Base-by-base conservation (phyloP, 2,797 vertebrate genomes). In the Arrhamphus sclerolepis region DNA sequence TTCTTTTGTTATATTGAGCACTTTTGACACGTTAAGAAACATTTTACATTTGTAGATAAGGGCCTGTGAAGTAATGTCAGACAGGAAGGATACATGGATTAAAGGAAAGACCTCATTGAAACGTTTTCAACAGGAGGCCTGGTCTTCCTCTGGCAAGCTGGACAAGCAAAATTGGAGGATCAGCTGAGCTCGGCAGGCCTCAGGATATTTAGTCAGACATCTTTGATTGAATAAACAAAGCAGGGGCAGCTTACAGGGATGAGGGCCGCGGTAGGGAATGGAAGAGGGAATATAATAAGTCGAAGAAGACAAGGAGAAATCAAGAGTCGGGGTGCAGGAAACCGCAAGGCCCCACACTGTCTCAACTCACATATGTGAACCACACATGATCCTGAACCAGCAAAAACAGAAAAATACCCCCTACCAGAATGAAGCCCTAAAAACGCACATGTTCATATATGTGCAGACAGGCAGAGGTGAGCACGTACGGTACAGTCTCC, bases 271-370 rank as follows among this genome's bases (percentile, higher is more conserved):
- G 78, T 59, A 29, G 52, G 63, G 63, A 81, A 73, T 24, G 44
- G 40, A 61, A 70, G 65, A 64, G 52, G 70, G 56, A 74, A 73
- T 60, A 72, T 65, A 84, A 74, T 69, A 59, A 78, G 66, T 79
- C 13, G 65, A 80, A 81, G 8, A 34, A 67, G 61, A 74, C 44
- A 18, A 85, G 76, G 56, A 73, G 77, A 80, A 87, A 82, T 82
- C 70, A 81, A 82, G 77, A 86, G 66, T 73, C 19, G 56, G 63
- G 76, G 78, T 62, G 62, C 62, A 82, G 80, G 81, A 89, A 89
- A 89, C 88, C 88, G 85, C 88, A 88, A 85, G 85, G 89, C 87
- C 87, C 89, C 87, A 84, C 77, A 77, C 75, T 91, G 87, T 90
- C 89, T 89, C 86, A 65, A 64, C 13, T 55, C 77, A 82, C 82